Conservation (phyloP, 92 coral and sea anemone genomes). For the Ricordea florida region DNA sequence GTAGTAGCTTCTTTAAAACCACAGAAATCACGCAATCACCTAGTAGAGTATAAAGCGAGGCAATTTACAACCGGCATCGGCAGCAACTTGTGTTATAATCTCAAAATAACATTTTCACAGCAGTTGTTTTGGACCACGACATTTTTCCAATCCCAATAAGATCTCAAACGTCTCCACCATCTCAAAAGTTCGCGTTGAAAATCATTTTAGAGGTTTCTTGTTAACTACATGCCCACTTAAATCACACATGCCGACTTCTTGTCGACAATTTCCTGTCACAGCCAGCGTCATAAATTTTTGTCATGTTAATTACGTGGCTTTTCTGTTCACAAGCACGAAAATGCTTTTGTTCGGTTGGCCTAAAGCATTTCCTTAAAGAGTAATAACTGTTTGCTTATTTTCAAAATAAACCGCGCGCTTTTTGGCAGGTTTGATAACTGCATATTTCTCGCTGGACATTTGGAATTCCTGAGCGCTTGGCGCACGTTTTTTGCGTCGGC, state of each 20-base stretch:
- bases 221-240: background rate
- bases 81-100: too few species aligned
- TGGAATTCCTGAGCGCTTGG: conserved; percentile 19
- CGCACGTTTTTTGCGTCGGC: background rate
- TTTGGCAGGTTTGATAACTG: conserved; percentile 35
- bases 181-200: too few species aligned
- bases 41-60: too few species aligned
- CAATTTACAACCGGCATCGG: too few species aligned
- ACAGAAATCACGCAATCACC: too few species aligned
- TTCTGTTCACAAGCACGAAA: conserved; percentile 2
- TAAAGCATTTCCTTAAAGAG: conserved; percentile 25
- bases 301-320: conserved; percentile 16
- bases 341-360: conserved; percentile 3
- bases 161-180: too few species aligned
- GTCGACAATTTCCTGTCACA: conserved; percentile 5
- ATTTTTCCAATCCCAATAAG: too few species aligned
- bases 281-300: conserved; percentile 1
- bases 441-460: background rate
- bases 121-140: too few species aligned
- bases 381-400: conserved; percentile 32
- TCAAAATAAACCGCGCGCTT: conserved; percentile 21
- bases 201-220: background rate
- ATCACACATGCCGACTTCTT: conserved; percentile 12
- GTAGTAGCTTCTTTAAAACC: too few species aligned
- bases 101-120: too few species aligned